These are phyloP conservation scores for Tinamus major DNA, from an alignment of 2,797 vertebrate species.

Conservation along the genomic window DNA sequence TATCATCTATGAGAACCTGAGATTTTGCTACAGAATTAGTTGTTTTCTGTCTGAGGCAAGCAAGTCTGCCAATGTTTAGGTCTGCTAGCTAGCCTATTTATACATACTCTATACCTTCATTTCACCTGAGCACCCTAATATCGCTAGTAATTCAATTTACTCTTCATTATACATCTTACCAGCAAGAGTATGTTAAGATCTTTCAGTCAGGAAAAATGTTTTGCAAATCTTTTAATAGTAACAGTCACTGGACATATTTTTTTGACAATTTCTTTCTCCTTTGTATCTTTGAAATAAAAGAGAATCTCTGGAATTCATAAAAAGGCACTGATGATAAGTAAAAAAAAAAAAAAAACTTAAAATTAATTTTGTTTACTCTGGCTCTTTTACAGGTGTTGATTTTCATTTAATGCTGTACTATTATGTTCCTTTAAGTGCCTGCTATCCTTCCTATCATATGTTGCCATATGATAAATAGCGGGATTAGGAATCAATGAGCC, in stretches of 20 bases:
- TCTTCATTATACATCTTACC: accelerated
- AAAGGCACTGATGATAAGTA: neutral
- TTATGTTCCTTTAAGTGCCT: neutral
- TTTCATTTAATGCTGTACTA: neutral
- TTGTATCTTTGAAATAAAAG: neutral
- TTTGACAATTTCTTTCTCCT: neutral
- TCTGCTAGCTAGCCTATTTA: neutral
- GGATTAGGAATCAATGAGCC: neutral
- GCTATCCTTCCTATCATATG: neutral
- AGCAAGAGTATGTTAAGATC: accelerated
- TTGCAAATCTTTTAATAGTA: neutral
- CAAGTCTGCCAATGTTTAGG: neutral
- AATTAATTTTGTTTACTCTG: neutral
- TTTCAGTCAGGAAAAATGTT: neutral
- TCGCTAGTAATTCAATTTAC: neutral
- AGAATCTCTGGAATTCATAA: slow-evolving; percentile 13
- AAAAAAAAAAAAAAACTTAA: slow-evolving; percentile 30
- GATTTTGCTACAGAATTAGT: neutral
- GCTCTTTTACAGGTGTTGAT: neutral
- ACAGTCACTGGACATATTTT: neutral
- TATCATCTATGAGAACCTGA: neutral
- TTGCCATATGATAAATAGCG: neutral
- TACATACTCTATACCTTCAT: neutral
- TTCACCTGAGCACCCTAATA: neutral
- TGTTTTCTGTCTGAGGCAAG: neutral